These are phyloP conservation scores for Melanophora roralis DNA, from an alignment of 2,888 invertebrate species.

Conservation along the genomic window DNA sequence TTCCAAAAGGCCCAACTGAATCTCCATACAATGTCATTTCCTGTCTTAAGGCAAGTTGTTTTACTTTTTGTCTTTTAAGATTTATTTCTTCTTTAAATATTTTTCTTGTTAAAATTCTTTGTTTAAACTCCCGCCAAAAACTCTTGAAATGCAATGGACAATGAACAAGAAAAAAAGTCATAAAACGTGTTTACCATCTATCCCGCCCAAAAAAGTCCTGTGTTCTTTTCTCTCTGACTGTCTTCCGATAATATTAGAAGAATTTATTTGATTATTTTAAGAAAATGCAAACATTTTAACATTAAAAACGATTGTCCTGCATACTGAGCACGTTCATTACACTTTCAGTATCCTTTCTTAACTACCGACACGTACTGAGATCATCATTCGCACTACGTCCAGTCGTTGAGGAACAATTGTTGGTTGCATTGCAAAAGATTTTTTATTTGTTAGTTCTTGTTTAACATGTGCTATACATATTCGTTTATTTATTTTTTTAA, in stretches of 20 bases:
- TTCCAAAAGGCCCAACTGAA: not conserved
- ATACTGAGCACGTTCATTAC: slow-evolving; percentile 38
- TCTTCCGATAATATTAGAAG: too few species aligned
- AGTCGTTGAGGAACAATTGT: slow-evolving; percentile 44
- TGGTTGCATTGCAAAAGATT: slow-evolving; percentile 36
- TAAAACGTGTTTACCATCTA: slow-evolving; percentile 56
- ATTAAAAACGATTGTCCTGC: slow-evolving; percentile 35
- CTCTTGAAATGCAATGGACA: slow-evolving; percentile 10
- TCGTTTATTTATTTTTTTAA: not conserved
- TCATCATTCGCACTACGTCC: not conserved
- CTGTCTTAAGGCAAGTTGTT: slow-evolving; percentile 32
- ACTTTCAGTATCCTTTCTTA: slow-evolving; percentile 32
- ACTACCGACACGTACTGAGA: slow-evolving; percentile 41
- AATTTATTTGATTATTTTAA: too few species aligned
- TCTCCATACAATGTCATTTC: slow-evolving; percentile 48
- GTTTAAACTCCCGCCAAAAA: slow-evolving; percentile 44
- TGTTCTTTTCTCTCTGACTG: slow-evolving; percentile 12
- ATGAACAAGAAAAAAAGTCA: not conserved
- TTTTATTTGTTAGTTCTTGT: not conserved
- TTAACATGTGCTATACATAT: slow-evolving; percentile 52
- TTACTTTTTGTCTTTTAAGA: not conserved
- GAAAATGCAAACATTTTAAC: slow-evolving; percentile 25
- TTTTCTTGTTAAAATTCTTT: slow-evolving; percentile 35
- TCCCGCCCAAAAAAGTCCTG: slow-evolving; percentile 44
- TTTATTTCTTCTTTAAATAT: not conserved